Base-by-base conservation (phyloP, 2,113 vertebrate species). In the Microtus montanus region DNA sequence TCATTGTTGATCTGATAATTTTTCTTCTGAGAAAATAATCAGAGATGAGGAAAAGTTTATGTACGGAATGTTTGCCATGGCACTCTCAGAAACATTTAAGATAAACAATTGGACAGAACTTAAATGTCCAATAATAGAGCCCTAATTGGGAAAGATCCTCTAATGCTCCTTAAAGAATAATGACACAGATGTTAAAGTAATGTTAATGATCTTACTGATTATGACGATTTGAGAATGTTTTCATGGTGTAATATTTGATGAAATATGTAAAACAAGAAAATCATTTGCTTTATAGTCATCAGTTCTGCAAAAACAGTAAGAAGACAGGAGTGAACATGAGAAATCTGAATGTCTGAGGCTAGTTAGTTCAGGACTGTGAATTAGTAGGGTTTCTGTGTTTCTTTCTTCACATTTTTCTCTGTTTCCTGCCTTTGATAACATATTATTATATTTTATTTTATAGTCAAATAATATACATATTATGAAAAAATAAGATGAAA, bases 91-190 rank as follows among this genome's bases (percentile, higher is more conserved):
- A 95, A 94, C 91, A 97, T 80, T 79, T 80, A 82, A 96, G 92
- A 77, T 93, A 96, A 92, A 83, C 96, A 94, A 95, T 86, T 96
- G 93, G 94, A 28, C 84, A 94, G 80, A 94, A 92, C 47, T 77
- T 97, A 94, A 88, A 94, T 96, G 90, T 80, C 82, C 91, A 90
- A 93, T 93, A 63, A 93, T 85, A 95, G 88, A 73, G 54, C 33
- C 74, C 85, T 71, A 52, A 86, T 95, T 95, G 73, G 47, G 82
- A 93, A 95, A 96, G 90, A 97, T 94, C 92, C 93, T 96, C 54
- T 96, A 97, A 97, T 90, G 89, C 95, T 94, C 95, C 35, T 80
- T 94, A 92, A 96, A 94, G 95, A 79, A 78, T 85, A 83, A 52
- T 96, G 92, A 92, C 78, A 79, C 77, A 94, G 88, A 97, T 97